Evolutionary conservation across 2,113 vertebrate species (phyloP), one percentile per base, ranked within the genome.

Genomic region (Tonatia bakeri): DNA sequence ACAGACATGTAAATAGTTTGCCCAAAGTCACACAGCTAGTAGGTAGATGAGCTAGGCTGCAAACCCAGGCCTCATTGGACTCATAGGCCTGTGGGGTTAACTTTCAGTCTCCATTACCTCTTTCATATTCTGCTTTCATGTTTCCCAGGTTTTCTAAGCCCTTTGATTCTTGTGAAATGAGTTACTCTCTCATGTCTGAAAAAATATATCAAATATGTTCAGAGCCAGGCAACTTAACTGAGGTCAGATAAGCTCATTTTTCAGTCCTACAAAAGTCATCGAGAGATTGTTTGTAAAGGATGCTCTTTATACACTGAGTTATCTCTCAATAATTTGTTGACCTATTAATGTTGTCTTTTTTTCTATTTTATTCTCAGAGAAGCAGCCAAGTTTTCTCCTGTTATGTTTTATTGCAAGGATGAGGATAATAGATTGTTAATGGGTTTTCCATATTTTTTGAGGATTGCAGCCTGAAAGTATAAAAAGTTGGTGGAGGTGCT

Each of bases 241-340:
- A 97, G 54, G 45, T 89, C 93, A 94, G 33, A 92, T 83, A 96
- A 96, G 43, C 45, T 97, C 36, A 88, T 95, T 97, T 97, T 97
- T 97, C 70, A 86, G 79, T 47, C 4, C 61, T 97, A 94, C 43
- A 96, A 94, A 97, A 96, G 33, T 50, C 94, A 97, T 95, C 92
- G 94, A 87, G 96, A 97, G 10, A 79, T 82, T 40, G 22, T 22
- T 97, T 95, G 88, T 82, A 95, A 96, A 97, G 93, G 73, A 73
- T 91, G 84, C 33, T 98, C 67, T 97, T 98, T 96, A 90, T 91
- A 85, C 31, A n/a, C 56, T 85, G 85, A 0, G 96, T 97, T 96
- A 92, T 43, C 67, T 94, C 96, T 98, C 96, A 96, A 59, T 97
- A 97, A 98, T 98, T 98, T 97, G 97, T 97, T 97, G 77, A 84